Evolutionary conservation across 2,888 invertebrate genomes (phyloP).

Genomic region (Dermolepida albohirtum): DNA sequence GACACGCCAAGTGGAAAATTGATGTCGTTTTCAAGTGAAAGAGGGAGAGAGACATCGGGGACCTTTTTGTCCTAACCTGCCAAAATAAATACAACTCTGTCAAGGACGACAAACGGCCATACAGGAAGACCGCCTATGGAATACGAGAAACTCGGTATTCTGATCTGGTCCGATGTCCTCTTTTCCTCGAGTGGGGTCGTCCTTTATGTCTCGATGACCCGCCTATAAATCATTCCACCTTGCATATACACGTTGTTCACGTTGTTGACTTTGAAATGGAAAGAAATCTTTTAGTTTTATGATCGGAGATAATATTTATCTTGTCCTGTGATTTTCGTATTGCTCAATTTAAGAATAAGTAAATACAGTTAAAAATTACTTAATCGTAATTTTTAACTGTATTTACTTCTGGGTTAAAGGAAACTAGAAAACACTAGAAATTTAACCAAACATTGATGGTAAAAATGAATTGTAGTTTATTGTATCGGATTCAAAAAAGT

Average conservation of each 20-base stretch:
- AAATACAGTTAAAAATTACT: no score
- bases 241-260: background rate
- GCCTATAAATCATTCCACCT: conserved; percentile 27
- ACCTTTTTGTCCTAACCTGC: conserved; percentile 26
- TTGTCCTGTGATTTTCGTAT: background rate
- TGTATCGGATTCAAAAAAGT: no score
- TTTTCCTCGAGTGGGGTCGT: background rate
- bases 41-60: background rate
- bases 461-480: no score
- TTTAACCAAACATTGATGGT: no score
- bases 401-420: no score
- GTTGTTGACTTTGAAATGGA: conserved; percentile 7
- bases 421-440: no score
- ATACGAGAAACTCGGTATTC: conserved; percentile 14
- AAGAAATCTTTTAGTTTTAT: background rate
- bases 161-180: background rate
- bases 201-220: conserved; percentile 23
- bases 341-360: background rate
- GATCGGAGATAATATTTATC: background rate
- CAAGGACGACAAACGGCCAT: conserved; percentile 23
- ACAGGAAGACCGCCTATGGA: no score
- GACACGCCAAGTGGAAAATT: conserved; percentile 38
- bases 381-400: no score
- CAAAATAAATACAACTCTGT: conserved; percentile 32
- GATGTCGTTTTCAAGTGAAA: conserved; percentile 23